Conservation (phyloP, 2,113 vertebrate genomes). For the Tragulus kanchil region DNA sequence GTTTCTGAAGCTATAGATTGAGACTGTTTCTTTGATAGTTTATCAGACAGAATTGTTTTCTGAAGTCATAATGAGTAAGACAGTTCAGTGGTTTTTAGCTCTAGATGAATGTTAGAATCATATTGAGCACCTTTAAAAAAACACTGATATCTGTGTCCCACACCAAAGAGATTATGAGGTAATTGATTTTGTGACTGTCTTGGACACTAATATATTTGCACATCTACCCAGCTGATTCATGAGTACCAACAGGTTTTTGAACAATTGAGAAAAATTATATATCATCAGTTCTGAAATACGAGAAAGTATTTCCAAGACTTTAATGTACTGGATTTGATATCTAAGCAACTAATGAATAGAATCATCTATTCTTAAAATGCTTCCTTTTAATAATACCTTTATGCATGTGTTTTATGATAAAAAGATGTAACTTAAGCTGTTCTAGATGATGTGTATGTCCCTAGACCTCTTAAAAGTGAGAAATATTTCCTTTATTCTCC, state of each 20-base stretch:
- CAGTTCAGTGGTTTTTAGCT: background rate
- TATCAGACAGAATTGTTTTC: conserved; percentile 18
- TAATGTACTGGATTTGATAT: conserved; percentile 26
- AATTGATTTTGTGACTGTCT: background rate
- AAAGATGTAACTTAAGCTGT: too few relatives aligned
- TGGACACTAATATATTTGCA: background rate
- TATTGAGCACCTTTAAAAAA: background rate
- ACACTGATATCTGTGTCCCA: background rate
- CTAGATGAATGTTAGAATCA: background rate
- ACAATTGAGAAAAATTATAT: background rate
- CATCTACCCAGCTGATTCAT: background rate
- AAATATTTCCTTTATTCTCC: background rate
- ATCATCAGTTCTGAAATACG: background rate
- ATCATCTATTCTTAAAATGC: background rate
- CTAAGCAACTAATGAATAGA: conserved; percentile 12
- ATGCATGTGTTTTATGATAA: background rate
- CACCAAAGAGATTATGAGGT: background rate
- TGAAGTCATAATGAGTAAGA: background rate
- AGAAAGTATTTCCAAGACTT: background rate
- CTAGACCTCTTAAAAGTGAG: background rate
- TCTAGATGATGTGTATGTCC: background rate
- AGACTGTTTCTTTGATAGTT: background rate
- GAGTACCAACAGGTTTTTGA: background rate
- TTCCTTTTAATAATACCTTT: background rate
- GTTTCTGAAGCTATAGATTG: background rate